These are phyloP conservation scores for Sussaba pulchella DNA, from an alignment of 2,888 invertebrate genomes.

Conservation along the genomic window DNA sequence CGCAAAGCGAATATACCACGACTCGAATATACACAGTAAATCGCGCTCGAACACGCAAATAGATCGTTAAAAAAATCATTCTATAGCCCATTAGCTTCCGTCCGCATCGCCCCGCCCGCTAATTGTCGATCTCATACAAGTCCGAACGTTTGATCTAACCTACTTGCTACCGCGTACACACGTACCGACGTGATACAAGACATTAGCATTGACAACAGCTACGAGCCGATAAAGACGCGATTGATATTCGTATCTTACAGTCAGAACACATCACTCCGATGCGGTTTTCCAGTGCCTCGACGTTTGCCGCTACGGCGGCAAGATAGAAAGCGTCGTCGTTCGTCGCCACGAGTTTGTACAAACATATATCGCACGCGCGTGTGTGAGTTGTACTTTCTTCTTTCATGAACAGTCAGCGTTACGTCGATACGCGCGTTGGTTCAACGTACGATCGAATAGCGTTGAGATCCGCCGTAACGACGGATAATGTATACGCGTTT, in stretches of 20 bases:
- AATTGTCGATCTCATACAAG: constrained; percentile 36
- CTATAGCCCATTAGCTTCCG: constrained; percentile 53
- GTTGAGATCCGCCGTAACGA: constrained; percentile 23
- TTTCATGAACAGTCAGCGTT: constrained; percentile 32
- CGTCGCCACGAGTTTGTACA: constrained; percentile 38
- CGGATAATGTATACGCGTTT: constrained; percentile 10
- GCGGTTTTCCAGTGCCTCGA: constrained; percentile 18
- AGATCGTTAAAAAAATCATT: constrained; percentile 55
- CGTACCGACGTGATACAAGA: not conserved
- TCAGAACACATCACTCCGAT: constrained; percentile 69
- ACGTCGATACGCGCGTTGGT: constrained; percentile 44
- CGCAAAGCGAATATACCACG: too few species aligned
- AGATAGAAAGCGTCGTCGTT: constrained; percentile 61
- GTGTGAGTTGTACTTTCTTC: constrained; percentile 63
- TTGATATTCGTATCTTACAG: constrained; percentile 66
- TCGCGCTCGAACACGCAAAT: constrained; percentile 57
- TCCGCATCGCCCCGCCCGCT: constrained; percentile 42
- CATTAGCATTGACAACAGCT: constrained; percentile 22
- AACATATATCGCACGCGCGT: constrained; percentile 20
- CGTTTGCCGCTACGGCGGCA: constrained; percentile 38
- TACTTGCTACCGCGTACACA: constrained; percentile 14
- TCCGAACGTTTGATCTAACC: constrained; percentile 22
- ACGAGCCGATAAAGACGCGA: constrained; percentile 47
- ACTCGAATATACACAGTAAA: constrained; percentile 22
- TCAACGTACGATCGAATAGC: constrained; percentile 36